phyloP scores from a whole-genome alignment of 2,888 invertebrate species.

The Callinectes sapidus region DNA sequence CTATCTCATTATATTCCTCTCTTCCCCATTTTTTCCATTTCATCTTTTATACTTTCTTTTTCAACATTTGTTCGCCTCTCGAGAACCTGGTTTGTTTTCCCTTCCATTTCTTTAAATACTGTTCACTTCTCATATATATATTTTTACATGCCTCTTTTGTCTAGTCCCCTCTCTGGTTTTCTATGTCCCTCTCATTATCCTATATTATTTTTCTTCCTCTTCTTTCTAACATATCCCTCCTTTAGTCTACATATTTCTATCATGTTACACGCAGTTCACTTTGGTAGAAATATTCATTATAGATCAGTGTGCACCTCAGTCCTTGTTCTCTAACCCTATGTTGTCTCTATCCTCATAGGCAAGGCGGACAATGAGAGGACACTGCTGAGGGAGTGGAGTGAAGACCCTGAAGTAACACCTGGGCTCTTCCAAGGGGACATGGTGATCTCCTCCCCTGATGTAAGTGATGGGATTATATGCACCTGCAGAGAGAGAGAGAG shows the following conservation, averaged over 20 bases:
- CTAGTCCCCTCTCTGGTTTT: too few species aligned
- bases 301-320: too few species aligned
- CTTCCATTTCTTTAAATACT: not conserved
- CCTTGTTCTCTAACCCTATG: not conserved
- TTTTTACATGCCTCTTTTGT: too few species aligned
- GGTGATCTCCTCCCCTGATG: conserved; percentile 77
- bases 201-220: too few species aligned
- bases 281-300: too few species aligned
- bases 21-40: not conserved
- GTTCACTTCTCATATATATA: not conserved
- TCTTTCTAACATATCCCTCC: not conserved
- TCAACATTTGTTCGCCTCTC: too few species aligned
- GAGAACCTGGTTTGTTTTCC: not conserved
- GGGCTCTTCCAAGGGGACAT: conserved; percentile 84
- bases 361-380: not conserved
- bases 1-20: not conserved
- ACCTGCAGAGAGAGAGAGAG: not conserved
- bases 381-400: conserved; percentile 16
- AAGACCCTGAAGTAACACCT: conserved; percentile 82
- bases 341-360: conserved; percentile 7
- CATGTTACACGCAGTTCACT: not conserved
- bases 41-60: too few species aligned
- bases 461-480: conserved; percentile 43
- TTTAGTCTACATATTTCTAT: not conserved
- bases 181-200: too few species aligned